These are phyloP conservation scores for Himalopsyche tibetana DNA, from an alignment of 2,888 invertebrate species.

Conservation along the genomic window DNA sequence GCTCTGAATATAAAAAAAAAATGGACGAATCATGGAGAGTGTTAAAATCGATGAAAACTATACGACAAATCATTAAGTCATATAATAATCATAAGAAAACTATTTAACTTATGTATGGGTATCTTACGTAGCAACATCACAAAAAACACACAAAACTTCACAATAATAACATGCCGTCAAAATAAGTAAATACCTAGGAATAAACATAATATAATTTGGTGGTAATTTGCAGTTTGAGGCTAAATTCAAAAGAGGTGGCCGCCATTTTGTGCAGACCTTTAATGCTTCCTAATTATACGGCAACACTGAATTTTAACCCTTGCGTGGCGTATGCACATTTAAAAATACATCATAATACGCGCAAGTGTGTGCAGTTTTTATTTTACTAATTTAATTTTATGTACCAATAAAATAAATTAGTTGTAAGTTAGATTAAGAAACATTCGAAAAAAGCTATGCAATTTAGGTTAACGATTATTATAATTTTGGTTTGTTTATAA, in stretches of 20 bases:
- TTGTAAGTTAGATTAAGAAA: neutral
- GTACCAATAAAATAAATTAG: neutral
- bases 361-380: conserved; percentile 24
- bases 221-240: conserved; percentile 4
- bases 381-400: conserved; percentile 26
- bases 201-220: conserved; percentile 3
- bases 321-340: conserved; percentile 17
- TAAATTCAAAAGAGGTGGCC: neutral
- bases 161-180: neutral
- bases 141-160: too few species aligned
- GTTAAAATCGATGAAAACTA: too few species aligned
- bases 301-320: conserved; percentile 34
- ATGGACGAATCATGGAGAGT: too few species aligned
- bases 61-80: too few species aligned
- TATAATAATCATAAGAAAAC: too few species aligned
- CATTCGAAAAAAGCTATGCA: neutral
- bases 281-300: conserved; percentile 24
- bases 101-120: too few species aligned
- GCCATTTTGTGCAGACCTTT: neutral
- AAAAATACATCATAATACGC: conserved; percentile 16
- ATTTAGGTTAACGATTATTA: neutral
- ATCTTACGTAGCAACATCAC: too few species aligned
- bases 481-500: neutral
- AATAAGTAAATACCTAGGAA: neutral
- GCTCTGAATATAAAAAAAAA: too few species aligned